Percentiles rank a stretch among this genome's conserved stretches.
Conservation (phyloP, 1,140 invertebrate species). For the Drosophila biarmipes region DNA sequence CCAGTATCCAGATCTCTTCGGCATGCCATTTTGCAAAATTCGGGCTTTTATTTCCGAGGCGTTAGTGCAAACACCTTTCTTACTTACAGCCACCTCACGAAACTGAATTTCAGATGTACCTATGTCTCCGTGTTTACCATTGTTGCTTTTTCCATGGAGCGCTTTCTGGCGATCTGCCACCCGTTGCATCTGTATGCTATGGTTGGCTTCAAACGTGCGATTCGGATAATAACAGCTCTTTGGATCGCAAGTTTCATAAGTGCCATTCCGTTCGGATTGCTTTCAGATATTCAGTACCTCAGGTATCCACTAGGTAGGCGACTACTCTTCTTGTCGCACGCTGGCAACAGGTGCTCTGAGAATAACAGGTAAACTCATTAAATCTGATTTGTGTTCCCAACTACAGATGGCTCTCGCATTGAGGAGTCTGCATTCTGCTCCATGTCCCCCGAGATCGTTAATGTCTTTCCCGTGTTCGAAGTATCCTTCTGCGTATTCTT, state of each 20-base stretch:
- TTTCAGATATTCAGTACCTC: constrained; percentile 89
- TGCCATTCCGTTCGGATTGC: constrained; percentile 92
- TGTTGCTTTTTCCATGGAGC: constrained; percentile 93
- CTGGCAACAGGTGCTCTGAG: no score
- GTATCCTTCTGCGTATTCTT: constrained; percentile 94
- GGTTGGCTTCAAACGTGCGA: constrained; percentile 91
- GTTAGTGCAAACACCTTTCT: constrained; percentile 86
- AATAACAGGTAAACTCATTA: no score
- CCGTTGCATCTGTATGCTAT: constrained; percentile 92
- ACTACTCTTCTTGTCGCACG: neutral
- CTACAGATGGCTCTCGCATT: constrained; percentile 84
- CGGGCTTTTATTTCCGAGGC: constrained; percentile 93
- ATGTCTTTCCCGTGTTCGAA: constrained; percentile 90
- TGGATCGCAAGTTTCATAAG: constrained; percentile 91
- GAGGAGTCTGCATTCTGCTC: constrained; percentile 91
- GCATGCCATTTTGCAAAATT: constrained; percentile 92
- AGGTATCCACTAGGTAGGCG: constrained; percentile 88
- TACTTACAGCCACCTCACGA: neutral
- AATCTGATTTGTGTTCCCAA: no score
- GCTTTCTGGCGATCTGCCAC: constrained; percentile 97
- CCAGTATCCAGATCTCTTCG: constrained; percentile 96
- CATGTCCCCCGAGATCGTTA: constrained; percentile 87
- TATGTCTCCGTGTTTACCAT: constrained; percentile 96
- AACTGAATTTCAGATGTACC: constrained; percentile 87
- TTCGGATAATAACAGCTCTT: constrained; percentile 91